phyloP scores from a whole-genome alignment of 2,113 vertebrate species.

The Ploceus nigricollis region DNA sequence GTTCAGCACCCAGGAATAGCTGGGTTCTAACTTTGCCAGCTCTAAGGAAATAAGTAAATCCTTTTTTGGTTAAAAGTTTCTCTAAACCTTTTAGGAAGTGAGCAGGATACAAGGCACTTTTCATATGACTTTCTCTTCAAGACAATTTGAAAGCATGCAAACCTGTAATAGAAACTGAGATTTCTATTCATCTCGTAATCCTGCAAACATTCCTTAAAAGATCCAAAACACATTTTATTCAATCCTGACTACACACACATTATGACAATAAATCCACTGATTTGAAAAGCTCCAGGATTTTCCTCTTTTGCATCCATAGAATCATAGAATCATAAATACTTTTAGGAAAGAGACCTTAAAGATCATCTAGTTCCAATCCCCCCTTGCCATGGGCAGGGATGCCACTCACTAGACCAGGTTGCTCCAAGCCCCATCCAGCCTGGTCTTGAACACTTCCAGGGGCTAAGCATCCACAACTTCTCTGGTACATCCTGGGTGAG shows the following conservation, averaged over 20 bases:
- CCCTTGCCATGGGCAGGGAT: not conserved
- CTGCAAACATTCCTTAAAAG: not conserved
- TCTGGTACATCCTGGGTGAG: not conserved
- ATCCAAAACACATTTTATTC: not conserved
- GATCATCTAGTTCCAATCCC: not conserved
- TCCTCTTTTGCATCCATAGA: not conserved
- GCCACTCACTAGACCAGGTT: not conserved
- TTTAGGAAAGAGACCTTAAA: not conserved
- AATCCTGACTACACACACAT: not conserved
- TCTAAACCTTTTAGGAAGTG: slow-evolving; percentile 51
- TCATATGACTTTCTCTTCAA: slow-evolving; percentile 16
- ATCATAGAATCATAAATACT: not conserved
- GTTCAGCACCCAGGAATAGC: slow-evolving; percentile 17
- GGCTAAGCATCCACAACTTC: not conserved
- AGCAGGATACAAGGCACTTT: not conserved
- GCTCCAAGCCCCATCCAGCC: not conserved
- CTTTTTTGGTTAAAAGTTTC: slow-evolving; percentile 16
- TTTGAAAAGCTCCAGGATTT: not conserved
- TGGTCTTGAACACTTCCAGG: not conserved
- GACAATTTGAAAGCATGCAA: slow-evolving; percentile 6
- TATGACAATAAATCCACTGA: not conserved
- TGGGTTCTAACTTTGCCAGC: not conserved
- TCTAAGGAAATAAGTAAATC: slow-evolving; percentile 49
- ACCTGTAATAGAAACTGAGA: slow-evolving; percentile 8
- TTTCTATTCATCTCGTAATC: not conserved